phyloP scores from a whole-genome alignment of 2,888 invertebrate species.

The Gordius sp. region DNA sequence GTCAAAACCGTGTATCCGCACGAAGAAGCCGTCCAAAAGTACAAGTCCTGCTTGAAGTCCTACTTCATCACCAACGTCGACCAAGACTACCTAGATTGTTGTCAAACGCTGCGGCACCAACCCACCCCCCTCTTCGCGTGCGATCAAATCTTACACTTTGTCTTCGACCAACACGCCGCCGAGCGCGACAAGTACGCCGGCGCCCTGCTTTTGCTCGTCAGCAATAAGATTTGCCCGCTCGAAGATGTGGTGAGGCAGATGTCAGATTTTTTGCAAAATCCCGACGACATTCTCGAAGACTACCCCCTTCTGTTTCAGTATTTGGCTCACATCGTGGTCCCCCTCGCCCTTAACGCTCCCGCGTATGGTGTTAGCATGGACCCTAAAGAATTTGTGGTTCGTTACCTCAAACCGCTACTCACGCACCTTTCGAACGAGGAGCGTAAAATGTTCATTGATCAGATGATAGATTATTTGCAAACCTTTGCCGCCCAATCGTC shows the following conservation, averaged over 20 bases:
- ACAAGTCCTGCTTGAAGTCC: too few species aligned
- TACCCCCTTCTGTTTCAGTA: constrained; percentile 2
- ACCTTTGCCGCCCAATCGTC: too few species aligned
- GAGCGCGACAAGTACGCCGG: neutral
- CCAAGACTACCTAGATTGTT: neutral
- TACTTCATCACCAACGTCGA: too few species aligned
- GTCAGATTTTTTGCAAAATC: neutral
- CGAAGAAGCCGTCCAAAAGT: too few species aligned
- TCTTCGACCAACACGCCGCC: neutral
- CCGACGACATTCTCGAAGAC: neutral
- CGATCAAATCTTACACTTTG: neutral
- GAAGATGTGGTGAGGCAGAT: neutral
- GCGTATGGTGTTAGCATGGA: too few species aligned
- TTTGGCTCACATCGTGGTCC: neutral
- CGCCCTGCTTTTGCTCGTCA: neutral
- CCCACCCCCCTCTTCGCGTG: neutral
- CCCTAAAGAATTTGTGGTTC: too few species aligned
- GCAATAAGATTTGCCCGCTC: neutral
- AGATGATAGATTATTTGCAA: too few species aligned
- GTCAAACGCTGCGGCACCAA: neutral
- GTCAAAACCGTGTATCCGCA: too few species aligned
- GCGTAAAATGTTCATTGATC: too few species aligned
- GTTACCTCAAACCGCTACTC: too few species aligned
- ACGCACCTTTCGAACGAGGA: too few species aligned
- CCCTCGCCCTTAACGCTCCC: too few species aligned